Base-by-base conservation (phyloP, 2,888 invertebrate species). In the Drosophila siamana region DNA sequence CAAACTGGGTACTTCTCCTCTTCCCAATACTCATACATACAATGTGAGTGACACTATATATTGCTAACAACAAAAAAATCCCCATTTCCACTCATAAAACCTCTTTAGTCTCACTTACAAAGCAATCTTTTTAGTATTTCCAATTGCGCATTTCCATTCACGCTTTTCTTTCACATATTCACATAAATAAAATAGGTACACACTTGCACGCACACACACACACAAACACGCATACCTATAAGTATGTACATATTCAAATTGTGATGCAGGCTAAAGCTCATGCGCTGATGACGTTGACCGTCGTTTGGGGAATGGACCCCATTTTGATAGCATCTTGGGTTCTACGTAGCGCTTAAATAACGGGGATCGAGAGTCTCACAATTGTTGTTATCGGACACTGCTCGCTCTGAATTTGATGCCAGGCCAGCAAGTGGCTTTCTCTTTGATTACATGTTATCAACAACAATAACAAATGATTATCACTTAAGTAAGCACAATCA, bases 401-500 rank as follows among this genome's bases (percentile, higher is more conserved):
- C 13, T 30, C 22, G 56, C 46, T 36, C 26, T 56, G 36, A 55
- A 46, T 46, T 41, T 54, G 30, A 41, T 54, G 52, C 41, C 33
- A 28, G 19, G 28, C 28, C 24, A 15, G 33, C 16, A 26, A 41
- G 60, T 61, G 54, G 15, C 59, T 69, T 78, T 78, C 74, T 69
- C 59, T 62, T 74, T 64, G 74, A 75, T 64, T 56, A 59, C 51
- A 52, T 57, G 62, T 73, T 61, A 80, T 69, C 75, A 78, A 48
- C 50, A 69, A 65, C 64, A 67, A 57, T 47, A 62, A 65, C 46
- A 75, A 69, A 56, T 56, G 59, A 77, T 86, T 86, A 86, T 81
- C 87, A 80, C 73, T 77, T 63, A 60, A 69, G 69, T 83, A 60
- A 73, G 67, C 80, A 47, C 69, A 83, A 84, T 72, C 80, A 62